phyloP scores from a whole-genome alignment of 1,140 invertebrate species.

The Pygmarrhopalites habei region DNA sequence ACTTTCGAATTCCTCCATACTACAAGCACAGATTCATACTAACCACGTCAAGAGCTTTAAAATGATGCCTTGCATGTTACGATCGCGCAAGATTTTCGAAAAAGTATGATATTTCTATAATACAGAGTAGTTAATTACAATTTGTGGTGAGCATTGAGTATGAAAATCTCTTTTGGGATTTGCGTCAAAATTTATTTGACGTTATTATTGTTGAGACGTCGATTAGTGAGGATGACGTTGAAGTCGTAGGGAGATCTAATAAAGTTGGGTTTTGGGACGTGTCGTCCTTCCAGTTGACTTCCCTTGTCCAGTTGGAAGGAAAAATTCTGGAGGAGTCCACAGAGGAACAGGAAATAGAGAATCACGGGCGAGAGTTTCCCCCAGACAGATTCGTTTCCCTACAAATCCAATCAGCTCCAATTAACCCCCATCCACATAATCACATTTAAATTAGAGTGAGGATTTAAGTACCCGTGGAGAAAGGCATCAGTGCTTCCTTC shows the following conservation, averaged over 20 bases:
- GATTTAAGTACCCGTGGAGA: constrained; percentile 59
- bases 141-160: too few species aligned
- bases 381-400: constrained; percentile 59
- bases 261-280: constrained; percentile 2
- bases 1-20: too few species aligned
- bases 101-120: too few species aligned
- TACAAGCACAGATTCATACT: too few species aligned
- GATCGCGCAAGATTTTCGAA: too few species aligned
- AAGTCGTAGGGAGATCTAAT: constrained; percentile 14
- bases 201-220: too few species aligned
- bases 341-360: constrained; percentile 65
- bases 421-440: constrained; percentile 17
- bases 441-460: background rate
- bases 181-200: too few species aligned
- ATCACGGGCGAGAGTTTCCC: constrained; percentile 61
- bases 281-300: background rate
- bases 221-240: constrained; percentile 27
- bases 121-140: too few species aligned
- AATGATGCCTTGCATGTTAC: too few species aligned
- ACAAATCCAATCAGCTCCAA: background rate
- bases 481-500: constrained; percentile 62
- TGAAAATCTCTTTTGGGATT: too few species aligned
- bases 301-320: background rate
- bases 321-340: constrained; percentile 54
- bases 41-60: too few species aligned